Evolutionary conservation across 2,797 vertebrate genomes (phyloP), one percentile per base, ranked within the genome.

Genomic region (Cuniculus paca): DNA sequence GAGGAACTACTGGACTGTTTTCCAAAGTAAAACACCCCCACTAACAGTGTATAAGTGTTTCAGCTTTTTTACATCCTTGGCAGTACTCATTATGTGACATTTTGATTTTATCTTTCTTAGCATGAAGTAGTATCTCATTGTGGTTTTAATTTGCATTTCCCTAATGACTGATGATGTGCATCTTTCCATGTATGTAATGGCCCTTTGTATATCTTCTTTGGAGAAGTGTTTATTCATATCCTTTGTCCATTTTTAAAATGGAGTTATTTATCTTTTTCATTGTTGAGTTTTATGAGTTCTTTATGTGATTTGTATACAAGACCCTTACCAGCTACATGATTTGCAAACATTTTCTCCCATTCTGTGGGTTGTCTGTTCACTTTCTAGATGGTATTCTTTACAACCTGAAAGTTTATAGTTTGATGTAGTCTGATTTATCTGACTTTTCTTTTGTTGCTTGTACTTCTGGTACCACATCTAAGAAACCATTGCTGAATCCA

Each of bases 101-200:
- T 96, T 89, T 91, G n/a, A 82, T 68, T 92, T 81, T 93, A 92
- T 65, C 52, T 39, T 74, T 87, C 42, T 58, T 92, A 39, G 77
- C 85, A 31, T 90, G 58, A 89, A 63, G n/a, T 63, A 34, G 26
- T 91, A 83, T 82, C 31, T 90, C 63, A 65, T 34, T 86, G 31
- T 86, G 50, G 61, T 78, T 94, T 94, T 89, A 13, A 91, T 91
- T 92, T 97, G 60, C 42, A 79, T 97, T 95, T 97, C 36, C 45
- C 28, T 93, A 39, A 92, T 94, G 82, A 94, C 34, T 91, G 91
- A 83, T 95, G 56, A 91, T 89, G 34, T 87, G 11, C 34, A 81
- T 95, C 34, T 97, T 90, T 96, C 90, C 65, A 78, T 93, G 78
- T 93, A 56, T 42, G 68, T 88, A 50, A 91, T 90, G 74, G 50